Evolutionary conservation across 23 tunicate species (phyloP).

Genomic region (Diplosoma virens): DNA sequence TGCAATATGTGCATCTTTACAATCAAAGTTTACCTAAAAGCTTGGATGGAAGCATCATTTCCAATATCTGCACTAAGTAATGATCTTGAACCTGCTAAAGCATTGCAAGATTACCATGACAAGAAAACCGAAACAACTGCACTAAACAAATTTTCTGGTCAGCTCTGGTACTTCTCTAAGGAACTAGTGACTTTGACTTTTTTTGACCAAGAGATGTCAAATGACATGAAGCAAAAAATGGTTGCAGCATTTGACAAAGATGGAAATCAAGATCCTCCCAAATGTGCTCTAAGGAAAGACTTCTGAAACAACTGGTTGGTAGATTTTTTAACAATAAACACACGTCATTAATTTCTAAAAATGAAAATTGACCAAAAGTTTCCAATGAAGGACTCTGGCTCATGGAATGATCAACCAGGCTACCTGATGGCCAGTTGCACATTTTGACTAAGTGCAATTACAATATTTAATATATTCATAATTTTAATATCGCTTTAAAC

Average conservation of each 20-base stretch:
- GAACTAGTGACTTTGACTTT: neutral
- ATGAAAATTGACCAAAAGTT: constrained; percentile 14
- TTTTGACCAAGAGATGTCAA: neutral
- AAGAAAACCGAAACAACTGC: constrained; percentile 15
- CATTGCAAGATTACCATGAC: neutral
- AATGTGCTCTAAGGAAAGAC: constrained; percentile 4
- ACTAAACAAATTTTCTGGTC: constrained; percentile 21
- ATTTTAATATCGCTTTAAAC: too few species aligned
- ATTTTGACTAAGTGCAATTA: too few species aligned
- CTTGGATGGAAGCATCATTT: constrained; percentile 26
- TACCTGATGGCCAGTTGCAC: too few species aligned
- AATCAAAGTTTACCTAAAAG: constrained; percentile 19
- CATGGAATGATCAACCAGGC: too few species aligned
- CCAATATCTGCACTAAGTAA: constrained; percentile 24
- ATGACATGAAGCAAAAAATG: constrained; percentile 21
- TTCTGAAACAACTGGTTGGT: constrained; percentile 1
- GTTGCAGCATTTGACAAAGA: constrained; percentile 25
- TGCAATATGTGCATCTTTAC: constrained; percentile 13
- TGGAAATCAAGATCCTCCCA: constrained; percentile 1
- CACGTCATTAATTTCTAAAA: neutral
- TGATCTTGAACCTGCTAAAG: neutral
- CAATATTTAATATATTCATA: too few species aligned
- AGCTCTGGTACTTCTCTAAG: constrained; percentile 11
- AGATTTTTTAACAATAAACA: constrained; percentile 3
- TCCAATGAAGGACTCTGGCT: neutral